Evolutionary conservation across 1,140 invertebrate genomes (phyloP).

Genomic region (Diorhabda carinulata): DNA sequence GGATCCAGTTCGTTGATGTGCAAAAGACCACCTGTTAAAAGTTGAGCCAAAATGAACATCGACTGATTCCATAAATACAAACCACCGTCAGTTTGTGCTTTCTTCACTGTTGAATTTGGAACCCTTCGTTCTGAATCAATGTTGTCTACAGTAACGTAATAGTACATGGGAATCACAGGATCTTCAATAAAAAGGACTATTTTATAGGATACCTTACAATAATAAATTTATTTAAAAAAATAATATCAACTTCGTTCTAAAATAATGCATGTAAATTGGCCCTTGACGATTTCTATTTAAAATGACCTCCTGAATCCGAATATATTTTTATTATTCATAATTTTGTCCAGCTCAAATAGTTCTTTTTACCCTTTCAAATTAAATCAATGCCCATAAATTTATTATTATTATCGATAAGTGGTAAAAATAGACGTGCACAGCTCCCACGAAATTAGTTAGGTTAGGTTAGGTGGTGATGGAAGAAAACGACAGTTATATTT

Average conservation of each 20-base stretch:
- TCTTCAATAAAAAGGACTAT: constrained; percentile 51
- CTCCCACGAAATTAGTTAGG: no score
- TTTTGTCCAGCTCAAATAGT: no score
- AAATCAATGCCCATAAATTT: no score
- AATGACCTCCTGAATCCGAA: no score
- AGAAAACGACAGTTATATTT: no score
- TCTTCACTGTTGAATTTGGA: constrained; percentile 65
- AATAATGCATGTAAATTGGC: no score
- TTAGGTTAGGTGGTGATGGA: no score
- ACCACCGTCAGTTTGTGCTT: constrained; percentile 60
- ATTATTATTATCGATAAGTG: no score
- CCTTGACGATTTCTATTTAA: no score
- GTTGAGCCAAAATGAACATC: constrained; percentile 88
- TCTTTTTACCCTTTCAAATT: no score
- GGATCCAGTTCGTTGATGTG: constrained; percentile 96
- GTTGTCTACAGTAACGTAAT: constrained; percentile 79
- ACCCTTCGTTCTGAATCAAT: constrained; percentile 70
- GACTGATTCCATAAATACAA: constrained; percentile 88
- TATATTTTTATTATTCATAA: no score
- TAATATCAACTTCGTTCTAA: neutral
- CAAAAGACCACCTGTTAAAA: constrained; percentile 82
- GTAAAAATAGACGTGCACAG: no score
- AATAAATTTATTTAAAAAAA: neutral
- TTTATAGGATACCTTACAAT: neutral
- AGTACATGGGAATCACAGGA: constrained; percentile 81